phyloP scores from a whole-genome alignment of 2,797 vertebrate species.

The Benthosema pterotum region DNA sequence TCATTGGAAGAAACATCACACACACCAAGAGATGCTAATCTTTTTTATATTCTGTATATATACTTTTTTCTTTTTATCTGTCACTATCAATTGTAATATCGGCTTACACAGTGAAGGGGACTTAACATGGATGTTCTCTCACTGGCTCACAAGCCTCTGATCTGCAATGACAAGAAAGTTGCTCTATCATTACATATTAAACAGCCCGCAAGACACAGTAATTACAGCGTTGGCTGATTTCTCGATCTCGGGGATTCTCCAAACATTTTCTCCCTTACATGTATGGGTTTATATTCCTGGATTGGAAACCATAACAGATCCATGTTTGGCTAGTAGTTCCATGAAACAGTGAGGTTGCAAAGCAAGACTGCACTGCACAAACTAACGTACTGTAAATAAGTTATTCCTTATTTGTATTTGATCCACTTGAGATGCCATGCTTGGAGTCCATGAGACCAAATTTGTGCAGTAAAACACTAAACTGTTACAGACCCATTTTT shows the following conservation, averaged over 20 bases:
- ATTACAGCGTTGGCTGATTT: constrained; percentile 23
- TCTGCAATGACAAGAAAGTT: neutral
- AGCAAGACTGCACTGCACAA: neutral
- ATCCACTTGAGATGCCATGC: neutral
- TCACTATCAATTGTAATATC: no score
- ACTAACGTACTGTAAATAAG: neutral
- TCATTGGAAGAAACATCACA: no score
- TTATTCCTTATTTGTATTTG: neutral
- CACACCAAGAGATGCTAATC: no score
- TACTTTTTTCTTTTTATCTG: no score
- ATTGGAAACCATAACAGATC: neutral
- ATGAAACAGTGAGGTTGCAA: neutral
- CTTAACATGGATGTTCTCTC: no score
- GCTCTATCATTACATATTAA: constrained; percentile 12
- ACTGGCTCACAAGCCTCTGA: neutral
- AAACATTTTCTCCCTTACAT: constrained; percentile 6
- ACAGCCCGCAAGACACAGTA: constrained; percentile 41
- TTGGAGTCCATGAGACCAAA: neutral
- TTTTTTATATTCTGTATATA: no score
- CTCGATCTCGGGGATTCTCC: neutral
- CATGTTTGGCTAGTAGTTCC: constrained; percentile 3
- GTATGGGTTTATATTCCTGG: neutral
- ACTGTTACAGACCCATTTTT: neutral
- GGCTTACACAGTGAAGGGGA: no score
- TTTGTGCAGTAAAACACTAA: neutral